A percentile compares a stretch with the other conserved stretches of the same genome.
These are phyloP conservation scores for Baryphthengus martii DNA, from an alignment of 2,113 vertebrate genomes.

Conservation along the genomic window DNA sequence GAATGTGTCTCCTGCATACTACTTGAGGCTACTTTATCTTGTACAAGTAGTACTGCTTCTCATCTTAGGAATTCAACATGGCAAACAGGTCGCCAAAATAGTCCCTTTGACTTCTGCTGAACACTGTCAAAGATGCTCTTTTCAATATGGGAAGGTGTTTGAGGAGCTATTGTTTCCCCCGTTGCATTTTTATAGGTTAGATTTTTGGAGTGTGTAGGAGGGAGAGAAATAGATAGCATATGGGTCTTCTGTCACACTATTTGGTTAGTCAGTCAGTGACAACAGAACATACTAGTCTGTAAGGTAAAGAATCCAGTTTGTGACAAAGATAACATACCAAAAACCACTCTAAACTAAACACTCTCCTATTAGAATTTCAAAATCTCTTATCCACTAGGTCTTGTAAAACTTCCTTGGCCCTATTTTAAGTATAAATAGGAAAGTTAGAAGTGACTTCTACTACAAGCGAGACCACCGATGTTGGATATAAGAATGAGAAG, in stretches of 20 bases:
- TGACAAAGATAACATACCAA: not conserved
- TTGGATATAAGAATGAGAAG: not conserved
- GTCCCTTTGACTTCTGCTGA: not conserved
- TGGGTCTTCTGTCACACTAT: not conserved
- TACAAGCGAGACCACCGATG: not conserved
- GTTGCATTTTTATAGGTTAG: not conserved
- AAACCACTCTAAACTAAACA: not conserved
- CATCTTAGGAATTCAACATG: not conserved
- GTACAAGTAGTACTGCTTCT: not conserved
- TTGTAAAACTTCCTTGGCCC: not conserved
- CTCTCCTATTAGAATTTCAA: not conserved
- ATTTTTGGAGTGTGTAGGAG: not conserved
- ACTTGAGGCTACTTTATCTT: not conserved
- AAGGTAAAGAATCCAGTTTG: not conserved
- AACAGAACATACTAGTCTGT: not conserved
- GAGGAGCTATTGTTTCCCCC: not conserved
- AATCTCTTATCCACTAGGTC: not conserved
- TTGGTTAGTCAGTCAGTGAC: not conserved
- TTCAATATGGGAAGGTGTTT: not conserved
- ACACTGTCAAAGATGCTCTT: not conserved
- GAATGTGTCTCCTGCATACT: not conserved
- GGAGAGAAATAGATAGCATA: not conserved
- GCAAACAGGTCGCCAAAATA: fast-evolving
- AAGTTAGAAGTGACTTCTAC: not conserved
- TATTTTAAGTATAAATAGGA: not conserved